phyloP scores from a whole-genome alignment of 2,113 vertebrate species.

The Brachypodius melanocephalos region DNA sequence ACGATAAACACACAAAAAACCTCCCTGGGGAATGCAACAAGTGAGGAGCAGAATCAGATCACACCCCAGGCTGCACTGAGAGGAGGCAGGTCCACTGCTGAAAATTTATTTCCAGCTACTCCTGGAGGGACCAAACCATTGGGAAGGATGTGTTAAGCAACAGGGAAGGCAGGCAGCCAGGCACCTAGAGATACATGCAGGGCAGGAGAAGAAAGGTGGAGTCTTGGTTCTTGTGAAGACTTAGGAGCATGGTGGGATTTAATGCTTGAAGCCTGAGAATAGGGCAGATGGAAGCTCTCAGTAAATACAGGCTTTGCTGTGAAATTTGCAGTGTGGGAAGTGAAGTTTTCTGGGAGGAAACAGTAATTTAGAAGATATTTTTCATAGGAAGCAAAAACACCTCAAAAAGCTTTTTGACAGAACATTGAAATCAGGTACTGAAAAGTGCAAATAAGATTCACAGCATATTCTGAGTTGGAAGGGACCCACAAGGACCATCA shows the following conservation, averaged over 20 bases:
- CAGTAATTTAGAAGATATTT: neutral
- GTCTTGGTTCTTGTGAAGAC: neutral
- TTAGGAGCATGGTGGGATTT: neutral
- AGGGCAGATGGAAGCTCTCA: neutral
- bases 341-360: neutral
- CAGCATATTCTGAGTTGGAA: neutral
- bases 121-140: accelerated
- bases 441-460: neutral
- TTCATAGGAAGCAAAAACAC: neutral
- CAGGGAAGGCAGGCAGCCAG: neutral
- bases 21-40: neutral
- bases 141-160: neutral
- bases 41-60: neutral
- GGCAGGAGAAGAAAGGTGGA: neutral
- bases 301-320: neutral
- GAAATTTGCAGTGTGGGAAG: neutral
- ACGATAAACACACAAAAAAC: neutral
- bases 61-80: accelerated
- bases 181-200: neutral
- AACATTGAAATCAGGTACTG: neutral
- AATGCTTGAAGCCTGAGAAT: neutral
- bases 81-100: neutral
- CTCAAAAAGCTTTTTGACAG: neutral
- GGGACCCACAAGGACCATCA: neutral
- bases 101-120: neutral